Conservation (phyloP, 2,888 invertebrate species). For the Anaspis maculata region DNA sequence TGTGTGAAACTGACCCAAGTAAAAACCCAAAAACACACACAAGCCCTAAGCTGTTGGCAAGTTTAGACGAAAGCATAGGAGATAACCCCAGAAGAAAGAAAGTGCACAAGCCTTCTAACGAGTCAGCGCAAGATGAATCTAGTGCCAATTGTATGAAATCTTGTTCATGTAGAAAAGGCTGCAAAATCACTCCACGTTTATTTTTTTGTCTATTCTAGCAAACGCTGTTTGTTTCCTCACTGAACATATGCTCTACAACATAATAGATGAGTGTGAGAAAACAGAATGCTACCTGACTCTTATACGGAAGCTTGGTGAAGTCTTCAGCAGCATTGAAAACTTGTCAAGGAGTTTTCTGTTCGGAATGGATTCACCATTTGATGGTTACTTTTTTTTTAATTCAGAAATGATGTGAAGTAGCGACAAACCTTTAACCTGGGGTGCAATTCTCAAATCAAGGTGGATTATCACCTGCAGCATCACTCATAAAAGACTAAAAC, state of each 20-base stretch:
- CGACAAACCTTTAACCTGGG: too few species aligned
- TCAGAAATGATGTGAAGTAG: too few species aligned
- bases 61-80: conserved; percentile 6
- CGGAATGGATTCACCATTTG: too few species aligned
- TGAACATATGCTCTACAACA: conserved; percentile 64
- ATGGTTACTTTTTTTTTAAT: too few species aligned
- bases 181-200: too few species aligned
- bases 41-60: conserved; percentile 13
- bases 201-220: background rate
- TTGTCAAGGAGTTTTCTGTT: conserved; percentile 64
- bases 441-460: too few species aligned
- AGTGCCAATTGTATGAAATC: background rate
- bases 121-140: too few species aligned
- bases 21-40: conserved; percentile 60
- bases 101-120: too few species aligned
- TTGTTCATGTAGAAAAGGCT: background rate
- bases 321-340: conserved; percentile 62
- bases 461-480: too few species aligned
- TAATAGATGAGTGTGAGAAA: conserved; percentile 67
- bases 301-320: conserved; percentile 67
- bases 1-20: conserved; percentile 69
- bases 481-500: too few species aligned
- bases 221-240: conserved; percentile 47
- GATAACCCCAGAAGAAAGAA: conserved; percentile 1
- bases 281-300: conserved; percentile 62